Conservation (phyloP, 2,888 invertebrate genomes). For the Halictus ligatus region DNA sequence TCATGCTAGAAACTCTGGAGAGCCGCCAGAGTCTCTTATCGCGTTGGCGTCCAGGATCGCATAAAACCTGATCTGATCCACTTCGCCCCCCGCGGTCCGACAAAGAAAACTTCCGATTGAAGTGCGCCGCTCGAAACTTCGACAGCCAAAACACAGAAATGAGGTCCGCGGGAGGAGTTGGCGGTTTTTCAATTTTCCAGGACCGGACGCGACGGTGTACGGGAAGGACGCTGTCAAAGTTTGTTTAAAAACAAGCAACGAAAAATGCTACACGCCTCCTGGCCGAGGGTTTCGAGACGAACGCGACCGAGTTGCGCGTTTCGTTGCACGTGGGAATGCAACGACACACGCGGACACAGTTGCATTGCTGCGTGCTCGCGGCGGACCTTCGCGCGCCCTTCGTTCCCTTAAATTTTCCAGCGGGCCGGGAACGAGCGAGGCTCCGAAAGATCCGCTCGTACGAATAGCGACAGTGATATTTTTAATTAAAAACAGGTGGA, state of each 20-base stretch:
- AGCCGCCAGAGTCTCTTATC: not conserved
- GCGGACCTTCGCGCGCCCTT: not conserved
- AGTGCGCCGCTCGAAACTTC: not conserved
- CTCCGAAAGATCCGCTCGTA: conserved; percentile 33
- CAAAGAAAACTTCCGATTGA: not conserved
- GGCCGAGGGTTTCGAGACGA: not conserved
- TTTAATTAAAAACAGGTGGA: conserved; percentile 71
- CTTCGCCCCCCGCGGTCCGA: not conserved
- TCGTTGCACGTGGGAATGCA: not conserved
- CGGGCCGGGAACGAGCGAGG: conserved; percentile 23
- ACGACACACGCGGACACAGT: not conserved
- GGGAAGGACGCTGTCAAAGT: not conserved
- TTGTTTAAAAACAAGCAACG: not conserved
- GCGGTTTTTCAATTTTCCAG: not conserved
- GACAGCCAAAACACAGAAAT: not conserved
- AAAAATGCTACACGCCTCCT: not conserved
- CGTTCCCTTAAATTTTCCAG: not conserved
- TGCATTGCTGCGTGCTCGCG: not conserved
- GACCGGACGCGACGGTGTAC: too few species aligned
- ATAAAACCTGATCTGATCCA: not conserved
- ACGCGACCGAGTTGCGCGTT: not conserved
- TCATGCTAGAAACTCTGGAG: not conserved
- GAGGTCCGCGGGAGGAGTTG: not conserved
- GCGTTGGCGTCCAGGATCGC: not conserved
- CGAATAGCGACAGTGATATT: conserved; percentile 49